phyloP scores from a whole-genome alignment of 1,140 invertebrate genomes.

The Hetaerina americana region DNA sequence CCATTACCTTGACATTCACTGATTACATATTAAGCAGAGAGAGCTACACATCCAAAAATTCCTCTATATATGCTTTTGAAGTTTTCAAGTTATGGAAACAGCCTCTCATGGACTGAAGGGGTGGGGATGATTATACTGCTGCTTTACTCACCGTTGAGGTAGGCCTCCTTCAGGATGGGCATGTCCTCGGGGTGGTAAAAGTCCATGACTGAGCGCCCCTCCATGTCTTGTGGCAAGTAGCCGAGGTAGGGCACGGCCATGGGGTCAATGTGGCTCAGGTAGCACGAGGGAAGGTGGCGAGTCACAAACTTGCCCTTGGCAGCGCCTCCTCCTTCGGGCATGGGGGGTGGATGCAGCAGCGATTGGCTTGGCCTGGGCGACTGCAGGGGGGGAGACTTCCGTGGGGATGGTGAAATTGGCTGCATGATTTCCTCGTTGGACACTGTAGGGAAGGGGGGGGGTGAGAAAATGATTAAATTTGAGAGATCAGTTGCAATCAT shows the following conservation, averaged over 20 bases:
- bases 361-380: neutral
- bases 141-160: conserved; percentile 63
- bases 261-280: conserved; percentile 59
- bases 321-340: conserved; percentile 36
- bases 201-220: conserved; percentile 66
- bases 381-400: neutral
- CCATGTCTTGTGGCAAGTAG: conserved; percentile 77
- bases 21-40: too few species aligned
- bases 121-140: too few species aligned
- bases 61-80: too few species aligned
- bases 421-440: neutral
- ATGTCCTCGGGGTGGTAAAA: conserved; percentile 83
- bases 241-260: conserved; percentile 71
- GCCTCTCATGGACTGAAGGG: too few species aligned
- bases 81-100: too few species aligned
- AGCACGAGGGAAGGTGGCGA: conserved; percentile 57
- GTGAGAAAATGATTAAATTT: too few species aligned
- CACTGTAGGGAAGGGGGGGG: neutral
- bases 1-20: too few species aligned
- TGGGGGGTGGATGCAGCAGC: neutral
- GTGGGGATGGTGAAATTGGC: too few species aligned
- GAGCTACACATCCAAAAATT: too few species aligned
- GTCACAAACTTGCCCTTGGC: conserved; percentile 50
- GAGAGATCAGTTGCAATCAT: too few species aligned
- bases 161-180: conserved; percentile 60